Evolutionary conservation across 2,888 invertebrate genomes (phyloP).

Genomic region (Ochropleura leucogaster): DNA sequence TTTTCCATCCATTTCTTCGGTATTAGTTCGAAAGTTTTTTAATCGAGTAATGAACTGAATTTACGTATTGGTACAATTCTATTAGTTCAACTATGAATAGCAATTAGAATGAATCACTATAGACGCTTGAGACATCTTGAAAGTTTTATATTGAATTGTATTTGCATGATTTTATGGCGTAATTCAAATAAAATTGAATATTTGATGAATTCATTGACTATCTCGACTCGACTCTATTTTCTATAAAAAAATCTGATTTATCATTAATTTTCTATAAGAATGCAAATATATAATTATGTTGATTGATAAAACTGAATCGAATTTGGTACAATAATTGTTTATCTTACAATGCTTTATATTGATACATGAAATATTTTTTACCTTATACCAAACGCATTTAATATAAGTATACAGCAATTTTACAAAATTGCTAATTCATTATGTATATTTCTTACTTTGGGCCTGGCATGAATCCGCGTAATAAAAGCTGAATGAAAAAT

Average conservation of each 20-base stretch:
- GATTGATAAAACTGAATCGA: neutral
- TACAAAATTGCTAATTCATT: neutral
- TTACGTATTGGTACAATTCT: conserved; percentile 18
- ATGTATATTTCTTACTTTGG: neutral
- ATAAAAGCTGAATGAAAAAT: neutral
- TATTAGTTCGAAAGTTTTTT: conserved; percentile 2
- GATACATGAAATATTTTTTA: neutral
- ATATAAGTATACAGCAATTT: neutral
- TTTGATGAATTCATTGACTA: conserved; percentile 32
- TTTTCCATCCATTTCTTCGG: conserved; percentile 12
- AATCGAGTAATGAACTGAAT: conserved; percentile 22
- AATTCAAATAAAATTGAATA: conserved; percentile 24
- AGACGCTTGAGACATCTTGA: conserved; percentile 47
- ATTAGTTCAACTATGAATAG: conserved; percentile 38
- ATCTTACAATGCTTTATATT: neutral
- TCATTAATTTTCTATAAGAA: conserved; percentile 4
- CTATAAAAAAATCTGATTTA: neutral
- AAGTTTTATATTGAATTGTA: conserved; percentile 46
- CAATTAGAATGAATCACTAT: conserved; percentile 45
- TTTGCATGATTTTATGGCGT: conserved; percentile 34
- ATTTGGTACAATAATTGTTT: neutral
- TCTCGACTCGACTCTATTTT: too few species aligned
- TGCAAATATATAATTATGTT: neutral
- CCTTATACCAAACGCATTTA: neutral
- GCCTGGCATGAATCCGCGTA: neutral